These are phyloP conservation scores for Blastobasis adustella DNA, from an alignment of 2,888 invertebrate genomes.

Conservation along the genomic window DNA sequence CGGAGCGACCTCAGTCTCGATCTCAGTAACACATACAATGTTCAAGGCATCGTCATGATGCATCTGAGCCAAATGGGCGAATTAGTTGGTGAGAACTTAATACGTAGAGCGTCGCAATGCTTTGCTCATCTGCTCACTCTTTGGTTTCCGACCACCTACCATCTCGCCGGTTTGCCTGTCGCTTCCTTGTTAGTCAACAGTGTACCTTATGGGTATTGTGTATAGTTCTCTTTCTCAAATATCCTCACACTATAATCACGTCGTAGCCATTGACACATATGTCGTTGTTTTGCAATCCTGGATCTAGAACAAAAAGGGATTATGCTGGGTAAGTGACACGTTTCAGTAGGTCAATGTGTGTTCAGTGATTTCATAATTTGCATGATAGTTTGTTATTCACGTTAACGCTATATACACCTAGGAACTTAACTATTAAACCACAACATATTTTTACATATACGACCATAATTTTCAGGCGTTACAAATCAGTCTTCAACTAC, in stretches of 20 bases:
- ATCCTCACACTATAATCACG: neutral
- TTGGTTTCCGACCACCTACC: slow-evolving; percentile 68
- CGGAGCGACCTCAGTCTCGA: slow-evolving; percentile 52
- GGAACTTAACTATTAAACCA: no score
- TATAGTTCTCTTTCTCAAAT: neutral
- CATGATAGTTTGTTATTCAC: no score
- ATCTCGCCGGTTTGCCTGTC: slow-evolving; percentile 35
- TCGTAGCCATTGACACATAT: neutral
- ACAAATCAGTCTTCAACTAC: no score
- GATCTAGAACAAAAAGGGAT: slow-evolving; percentile 10
- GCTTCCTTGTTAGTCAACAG: slow-evolving; percentile 9
- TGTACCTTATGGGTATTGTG: no score
- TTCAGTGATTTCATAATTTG: no score
- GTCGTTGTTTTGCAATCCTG: slow-evolving; percentile 4
- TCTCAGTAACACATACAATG: slow-evolving; percentile 38
- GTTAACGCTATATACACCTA: no score
- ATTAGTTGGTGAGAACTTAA: slow-evolving; percentile 54
- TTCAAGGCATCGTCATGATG: slow-evolving; percentile 56
- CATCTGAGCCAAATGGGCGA: slow-evolving; percentile 67
- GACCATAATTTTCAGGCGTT: no score
- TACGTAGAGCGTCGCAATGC: no score
- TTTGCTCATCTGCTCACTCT: slow-evolving; percentile 29
- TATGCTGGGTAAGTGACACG: slow-evolving; percentile 8
- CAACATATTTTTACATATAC: no score
- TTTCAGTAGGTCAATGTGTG: neutral